Base-by-base conservation (phyloP, 92 coral and sea anemone species). In the Parazoanthus darwini region DNA sequence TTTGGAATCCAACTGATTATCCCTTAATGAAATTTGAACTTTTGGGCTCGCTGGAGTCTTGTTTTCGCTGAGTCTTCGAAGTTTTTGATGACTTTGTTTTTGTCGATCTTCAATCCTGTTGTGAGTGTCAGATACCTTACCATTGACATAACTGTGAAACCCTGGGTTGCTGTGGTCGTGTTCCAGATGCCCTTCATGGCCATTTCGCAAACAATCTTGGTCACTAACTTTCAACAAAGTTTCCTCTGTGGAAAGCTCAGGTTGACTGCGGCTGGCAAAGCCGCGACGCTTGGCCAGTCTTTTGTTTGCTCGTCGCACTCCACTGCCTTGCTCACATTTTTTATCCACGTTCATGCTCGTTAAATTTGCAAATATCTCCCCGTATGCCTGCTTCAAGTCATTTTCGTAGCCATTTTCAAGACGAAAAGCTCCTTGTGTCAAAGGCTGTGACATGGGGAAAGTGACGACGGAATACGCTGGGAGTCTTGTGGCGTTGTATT, bases 351-450 rank as follows among this genome's bases (percentile, higher is more conserved):
- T 91, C 50, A 91, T 78, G 14, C 79, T 73, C n/a, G 87, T 78
- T 75, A 91, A 83, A 74, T 91, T 91, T 58, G 77, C 83, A 72
- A 88, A 88, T 42, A 91, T 91, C 63, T 88, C 87, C n/a, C 91
- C 93, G 70, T 88, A 91, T n/a, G 91, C 91, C 37, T 84, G 86
- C 72, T 54, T 82, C 72, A 91, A 65, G 38, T 89, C 87, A 37
- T 76, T 79, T 20, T 91, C 93, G 51, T 88, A 91, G 36, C 65
- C 72, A 39, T 89, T 70, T n/a, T 72, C 37, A 18, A 22, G 37
- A 22, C 22, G 42, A 29, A 74, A 39, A 84, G 29, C 56, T 44
- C 23, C 65, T 72, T 50, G 75, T 51, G 87, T 84, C 70, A 84
- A 71, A 48, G 67, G 44, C 33, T 84, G 79, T 44, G 87, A 84